phyloP scores from a whole-genome alignment of 2,888 invertebrate genomes.

The Diaperis boleti region DNA sequence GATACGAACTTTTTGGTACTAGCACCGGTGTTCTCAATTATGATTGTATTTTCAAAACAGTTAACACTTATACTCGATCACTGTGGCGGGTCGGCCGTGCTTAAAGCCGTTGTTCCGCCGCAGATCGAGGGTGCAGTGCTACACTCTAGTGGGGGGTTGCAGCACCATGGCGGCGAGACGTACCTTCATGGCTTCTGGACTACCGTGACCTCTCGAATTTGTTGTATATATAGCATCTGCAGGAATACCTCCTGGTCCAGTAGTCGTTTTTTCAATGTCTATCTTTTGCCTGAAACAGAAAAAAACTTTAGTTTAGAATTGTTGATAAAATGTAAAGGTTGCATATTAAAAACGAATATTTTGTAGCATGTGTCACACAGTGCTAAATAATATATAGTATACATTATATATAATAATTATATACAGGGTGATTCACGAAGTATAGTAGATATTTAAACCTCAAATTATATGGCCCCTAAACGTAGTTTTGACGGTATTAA shows the following conservation, averaged over 20 bases:
- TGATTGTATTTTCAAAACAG: constrained; percentile 55
- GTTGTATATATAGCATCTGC: constrained; percentile 82
- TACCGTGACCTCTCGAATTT: constrained; percentile 57
- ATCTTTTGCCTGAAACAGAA: constrained; percentile 60
- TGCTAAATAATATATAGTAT: no score
- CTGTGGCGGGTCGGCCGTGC: constrained; percentile 62
- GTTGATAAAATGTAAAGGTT: no score
- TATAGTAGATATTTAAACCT: no score
- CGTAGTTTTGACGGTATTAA: no score
- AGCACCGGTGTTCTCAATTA: constrained; percentile 29
- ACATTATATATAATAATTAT: no score
- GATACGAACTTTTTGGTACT: neutral
- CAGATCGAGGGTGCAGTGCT: constrained; percentile 66
- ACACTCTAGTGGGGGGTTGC: constrained; percentile 89
- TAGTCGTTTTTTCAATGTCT: constrained; percentile 66
- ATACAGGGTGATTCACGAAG: no score
- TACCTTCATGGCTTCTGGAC: constrained; percentile 87
- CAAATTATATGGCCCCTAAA: no score
- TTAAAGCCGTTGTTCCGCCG: constrained; percentile 51
- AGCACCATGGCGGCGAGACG: constrained; percentile 91
- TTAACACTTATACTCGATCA: constrained; percentile 65
- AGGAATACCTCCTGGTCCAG: constrained; percentile 73
- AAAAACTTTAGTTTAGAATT: neutral
- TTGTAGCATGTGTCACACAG: no score
- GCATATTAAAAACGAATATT: no score